Base-by-base conservation (phyloP, 2,797 vertebrate genomes). In the Chrysolophus pictus region DNA sequence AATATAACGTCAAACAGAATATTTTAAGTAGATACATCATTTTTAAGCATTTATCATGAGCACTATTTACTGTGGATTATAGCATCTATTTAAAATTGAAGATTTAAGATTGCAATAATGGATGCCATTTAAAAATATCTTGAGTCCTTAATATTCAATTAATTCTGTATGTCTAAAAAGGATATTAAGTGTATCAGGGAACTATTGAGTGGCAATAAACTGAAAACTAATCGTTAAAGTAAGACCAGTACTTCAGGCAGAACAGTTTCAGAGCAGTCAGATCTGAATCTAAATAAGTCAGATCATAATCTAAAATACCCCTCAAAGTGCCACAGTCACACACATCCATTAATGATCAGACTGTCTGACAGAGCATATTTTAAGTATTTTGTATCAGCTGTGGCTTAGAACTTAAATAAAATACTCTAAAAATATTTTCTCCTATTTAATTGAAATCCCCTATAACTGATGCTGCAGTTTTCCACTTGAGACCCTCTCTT, bases 191-290 rank as follows among this genome's bases (percentile, higher is more conserved):
- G 33, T 67, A 41, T 56, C 76, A 78, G n/a, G 37, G 60, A 81
- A 73, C 69, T 67, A 14, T 35, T 85, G 62, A 59, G 19, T 14
- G 28, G 21, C 10, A 4, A 76, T 70, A 93, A 90, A 81, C 18
- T 13, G 69, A 88, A 92, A 91, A 81, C 8, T 64, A 72, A 90
- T 86, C 10, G 79, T 86, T 89, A 79, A 79, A 88, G 80, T 76
- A 87, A 92, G 83, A 76, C 24, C 51, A 73, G 39, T 41, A 78
- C 9, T 53, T 79, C 31, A 86, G 19, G 51, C 28, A 82, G 60
- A 90, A 79, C 22, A 82, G 4, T 90, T 91, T 71, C 74, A 94
- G 44, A 84, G 64, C 11, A 59, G 55, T 78, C 51, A 51, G 31
- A 69, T 79, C n/a, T n/a, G n/a, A n/a, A n/a, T n/a, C n/a, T n/a